Base-by-base conservation (phyloP, 2,888 invertebrate genomes). In the Pseudoips prasinana region DNA sequence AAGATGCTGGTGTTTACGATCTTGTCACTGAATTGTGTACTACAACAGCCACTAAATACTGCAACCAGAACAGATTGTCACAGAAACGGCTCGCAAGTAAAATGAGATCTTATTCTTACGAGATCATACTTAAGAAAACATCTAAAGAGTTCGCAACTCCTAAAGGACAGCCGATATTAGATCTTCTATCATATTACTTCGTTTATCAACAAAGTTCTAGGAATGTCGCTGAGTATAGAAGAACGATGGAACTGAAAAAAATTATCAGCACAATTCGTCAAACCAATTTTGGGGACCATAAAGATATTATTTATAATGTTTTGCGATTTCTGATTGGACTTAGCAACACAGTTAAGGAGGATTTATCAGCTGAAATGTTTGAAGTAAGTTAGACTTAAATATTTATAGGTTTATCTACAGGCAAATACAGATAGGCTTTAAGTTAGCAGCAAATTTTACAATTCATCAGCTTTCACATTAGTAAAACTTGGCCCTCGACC, bases 61-160 rank as follows among this genome's bases (percentile, higher is more conserved):
- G 68, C 39, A 43, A 43, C 19, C 69, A 74, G 11, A 79, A 59
- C 31, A 69, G 63, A 43, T 47, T 80, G 40, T 73, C 83, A 20
- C 76, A 73, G 32, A 83, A 70, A 38, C 46, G 51, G 7, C 59
- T 84, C 3, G 54, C 64, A 8, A 53, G 60, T 3, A 80, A 79
- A 65, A 80, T 88, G 82, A 69, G 86, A 36, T 76, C 86, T 2
- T 58, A 66, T 32, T 69, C 81, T 0, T 89, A 79, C 37, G 88
- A 86, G 55, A 76, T 89, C 10, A 78, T 89, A 41, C 58, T 89
- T 19, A 84, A 80, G 46, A 86, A 81, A 52, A 66, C 77, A 6
- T 27, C 56, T 1, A 57, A 66, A 44, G 70, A 71, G 22, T 43
- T 76, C 18, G 56, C 71, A 1, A 45, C 43, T 1, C 40, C 44